Base-by-base conservation (phyloP, 1,140 invertebrate species). In the Drosophila nasuta region DNA sequence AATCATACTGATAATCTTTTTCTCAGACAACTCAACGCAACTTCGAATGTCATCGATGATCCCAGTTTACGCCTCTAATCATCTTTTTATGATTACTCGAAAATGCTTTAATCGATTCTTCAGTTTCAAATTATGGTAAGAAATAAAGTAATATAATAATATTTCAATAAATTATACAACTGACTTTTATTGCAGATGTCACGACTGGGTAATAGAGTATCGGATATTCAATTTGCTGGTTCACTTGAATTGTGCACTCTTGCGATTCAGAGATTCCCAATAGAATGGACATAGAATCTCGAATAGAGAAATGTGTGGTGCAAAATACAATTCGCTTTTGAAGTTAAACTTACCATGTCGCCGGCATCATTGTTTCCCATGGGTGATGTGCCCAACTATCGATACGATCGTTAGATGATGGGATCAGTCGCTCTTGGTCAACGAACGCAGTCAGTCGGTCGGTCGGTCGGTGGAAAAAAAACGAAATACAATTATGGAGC, bases 261-360 rank as follows among this genome's bases (percentile, higher is more conserved):
- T 85, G 74, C 82, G 81, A 69, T 85, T 71, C 69, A 68, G 38
- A 70, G 82, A 60, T 49, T 68, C 35, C 30, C 54, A 68, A 77
- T 69, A 73, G 67, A 83, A 76, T 77, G 49, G 30, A 11, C 57
- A 75, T 38, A 46, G 56, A 74, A 62, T 35, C n/a, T 25, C 20
- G 20, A 25, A 38, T 25, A 64, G 41, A 25, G 11, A 59, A 62
- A 41, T 30, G 60, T 30, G 60, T 30, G 60, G 51, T 20, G 45
- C n/a, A 68, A 69, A 64, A 64, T 59, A 88, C 83, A 86, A 87
- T 79, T 58, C 41, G 51, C 79, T 58, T 75, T 87, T 87, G 70
- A 79, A 82, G 83, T 82, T 82, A 41, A 88, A 75, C 74, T 87
- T 77, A 87, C 69, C 83, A 87, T 87, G 70, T 88, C 83, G 79